Evolutionary conservation across 92 coral and sea anemone genomes (phyloP).

Genomic region (Phenganax stokvisi): DNA sequence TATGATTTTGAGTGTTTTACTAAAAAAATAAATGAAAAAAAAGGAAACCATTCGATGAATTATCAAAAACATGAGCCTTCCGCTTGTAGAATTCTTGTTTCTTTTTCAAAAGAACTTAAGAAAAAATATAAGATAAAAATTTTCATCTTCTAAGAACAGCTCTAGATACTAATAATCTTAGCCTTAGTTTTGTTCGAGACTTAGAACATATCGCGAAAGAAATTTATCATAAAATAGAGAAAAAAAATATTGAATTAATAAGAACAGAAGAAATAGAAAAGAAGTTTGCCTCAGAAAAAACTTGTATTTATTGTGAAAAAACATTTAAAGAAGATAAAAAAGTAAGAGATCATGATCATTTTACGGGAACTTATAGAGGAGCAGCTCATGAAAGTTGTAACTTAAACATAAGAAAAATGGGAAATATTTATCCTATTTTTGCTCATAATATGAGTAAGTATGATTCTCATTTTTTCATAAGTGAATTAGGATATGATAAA

Average conservation of each 20-base stretch:
- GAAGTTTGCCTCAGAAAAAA: neutral
- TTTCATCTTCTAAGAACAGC: no score
- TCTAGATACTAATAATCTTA: no score
- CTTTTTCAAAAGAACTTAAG: no score
- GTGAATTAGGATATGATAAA: neutral
- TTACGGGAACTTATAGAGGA: conserved; percentile 26
- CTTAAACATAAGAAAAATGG: neutral
- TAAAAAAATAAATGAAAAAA: conserved; percentile 17
- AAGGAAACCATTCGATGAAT: neutral
- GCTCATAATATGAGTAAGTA: conserved; percentile 45
- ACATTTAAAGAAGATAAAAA: neutral
- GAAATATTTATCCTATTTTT: conserved; percentile 41
- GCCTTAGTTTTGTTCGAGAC: no score
- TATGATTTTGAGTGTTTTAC: conserved; percentile 34
- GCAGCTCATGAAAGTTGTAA: conserved; percentile 48
- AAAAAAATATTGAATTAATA: neutral
- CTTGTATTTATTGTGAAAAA: conserved; percentile 11
- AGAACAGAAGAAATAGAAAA: conserved; percentile 21
- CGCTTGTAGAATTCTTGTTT: no score
- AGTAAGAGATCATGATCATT: conserved; percentile 7
- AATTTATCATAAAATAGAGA: no score
- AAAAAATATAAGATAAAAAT: no score
- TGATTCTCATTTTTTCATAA: neutral
- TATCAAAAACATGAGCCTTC: conserved; percentile 21
- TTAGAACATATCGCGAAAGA: no score